Evolutionary conservation across 2,797 vertebrate species (phyloP).

Genomic region (Iguana delicatissima): DNA sequence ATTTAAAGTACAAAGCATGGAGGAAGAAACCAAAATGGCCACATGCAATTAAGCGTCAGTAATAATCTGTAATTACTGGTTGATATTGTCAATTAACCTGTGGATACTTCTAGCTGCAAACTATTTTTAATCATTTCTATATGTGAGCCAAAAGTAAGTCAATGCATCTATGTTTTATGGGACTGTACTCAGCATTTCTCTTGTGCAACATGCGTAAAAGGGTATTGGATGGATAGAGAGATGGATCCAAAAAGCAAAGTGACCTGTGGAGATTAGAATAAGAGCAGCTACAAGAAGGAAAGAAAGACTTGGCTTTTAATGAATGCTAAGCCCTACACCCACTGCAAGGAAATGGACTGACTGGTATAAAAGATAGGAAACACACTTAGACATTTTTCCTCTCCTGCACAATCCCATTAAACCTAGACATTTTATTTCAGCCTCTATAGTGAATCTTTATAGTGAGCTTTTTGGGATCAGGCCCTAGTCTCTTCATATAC

Average conservation of each 20-base stretch:
- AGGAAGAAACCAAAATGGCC: background rate
- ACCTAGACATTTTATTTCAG: background rate
- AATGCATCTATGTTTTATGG: background rate
- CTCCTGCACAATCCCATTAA: background rate
- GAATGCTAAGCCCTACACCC: constrained; percentile 18
- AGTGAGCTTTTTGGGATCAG: background rate
- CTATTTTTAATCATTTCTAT: background rate
- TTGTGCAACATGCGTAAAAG: background rate
- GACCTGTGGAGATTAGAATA: constrained; percentile 16
- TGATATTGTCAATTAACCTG: constrained; percentile 2
- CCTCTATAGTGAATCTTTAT: background rate
- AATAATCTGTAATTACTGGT: background rate
- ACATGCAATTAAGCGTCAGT: background rate
- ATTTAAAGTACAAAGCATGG: background rate
- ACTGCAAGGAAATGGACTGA: constrained; percentile 17
- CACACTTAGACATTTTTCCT: background rate
- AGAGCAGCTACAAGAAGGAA: constrained; percentile 8
- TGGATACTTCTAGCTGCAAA: background rate
- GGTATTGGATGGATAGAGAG: background rate
- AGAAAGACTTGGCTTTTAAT: constrained; percentile 4
- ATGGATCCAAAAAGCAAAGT: background rate
- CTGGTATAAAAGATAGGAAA: background rate
- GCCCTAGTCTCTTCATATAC: background rate
- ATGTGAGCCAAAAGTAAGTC: background rate
- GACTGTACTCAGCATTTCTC: background rate